Base-by-base conservation (phyloP, 2,888 invertebrate species). In the Melanostoma scalare region DNA sequence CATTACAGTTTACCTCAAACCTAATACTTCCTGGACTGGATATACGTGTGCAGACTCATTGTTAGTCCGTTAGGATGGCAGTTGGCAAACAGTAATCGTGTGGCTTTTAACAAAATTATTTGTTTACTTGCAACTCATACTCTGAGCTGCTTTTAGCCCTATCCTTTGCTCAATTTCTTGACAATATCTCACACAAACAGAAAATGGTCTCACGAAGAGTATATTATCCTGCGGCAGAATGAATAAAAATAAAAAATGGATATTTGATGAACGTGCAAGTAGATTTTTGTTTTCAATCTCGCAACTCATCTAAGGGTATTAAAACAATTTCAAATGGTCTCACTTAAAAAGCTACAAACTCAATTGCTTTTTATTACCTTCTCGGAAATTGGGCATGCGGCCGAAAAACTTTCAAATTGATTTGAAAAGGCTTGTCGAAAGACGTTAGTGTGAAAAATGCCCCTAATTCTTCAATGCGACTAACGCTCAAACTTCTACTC, bases 31-130 rank as follows among this genome's bases (percentile, higher is more conserved):
- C 31, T 38, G 38, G 36, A 2, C 0, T 38, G 9, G 48, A 6
- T 31, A 48, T 38, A 48, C 6, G 1, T 63, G 10, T 46, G 10
- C 10, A 46, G 9, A 35, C 36, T 67, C 55, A 48, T 67, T 68
- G 44, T 67, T 67, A 68, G 60, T 44, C 53, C 46, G 42, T 6
- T 44, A 33, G 53, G 31, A 72, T 67, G 60, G 60, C 60, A 72
- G 38, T 68, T 74, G 48, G 44, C 40, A 61, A 52, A 56, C 6
- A 56, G 6, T n/a, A 30, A 44, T 53, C 60, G 61, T 33, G 63
- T 75, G 40, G 74, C 78, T 78, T 69, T 78, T 82, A 78, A 20
- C 50, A 38, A 74, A 74, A 78, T 82, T 78, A 36, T 78, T 63
- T 48, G 63, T 35, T 20, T 20, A 63, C 50, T 68, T 53, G 63